These are phyloP conservation scores for Cinclus mexicanus DNA, from an alignment of 2,113 vertebrate genomes.

Conservation along the genomic window DNA sequence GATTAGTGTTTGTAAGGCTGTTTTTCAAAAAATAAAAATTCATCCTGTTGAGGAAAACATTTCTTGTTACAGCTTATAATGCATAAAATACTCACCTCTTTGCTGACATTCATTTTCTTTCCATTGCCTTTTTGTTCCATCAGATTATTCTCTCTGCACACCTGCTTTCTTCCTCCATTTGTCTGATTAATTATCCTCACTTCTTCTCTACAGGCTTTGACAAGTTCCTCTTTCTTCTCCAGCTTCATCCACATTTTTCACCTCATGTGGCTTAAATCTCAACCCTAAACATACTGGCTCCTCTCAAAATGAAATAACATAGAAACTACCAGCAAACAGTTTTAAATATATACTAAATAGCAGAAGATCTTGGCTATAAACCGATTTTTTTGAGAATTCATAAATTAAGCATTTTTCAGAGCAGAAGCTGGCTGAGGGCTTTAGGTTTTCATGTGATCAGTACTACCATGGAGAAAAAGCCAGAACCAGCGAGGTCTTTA, in stretches of 20 bases:
- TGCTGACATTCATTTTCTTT: slow-evolving; percentile 15
- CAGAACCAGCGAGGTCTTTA: background rate
- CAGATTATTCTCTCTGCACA: slow-evolving; percentile 8
- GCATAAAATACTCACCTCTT: background rate
- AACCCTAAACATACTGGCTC: background rate
- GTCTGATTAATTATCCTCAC: slow-evolving; percentile 49
- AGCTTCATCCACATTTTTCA: background rate
- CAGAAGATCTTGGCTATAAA: background rate
- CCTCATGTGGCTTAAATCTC: background rate
- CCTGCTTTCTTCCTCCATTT: slow-evolving; percentile 41
- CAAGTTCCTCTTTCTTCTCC: slow-evolving; percentile 15
- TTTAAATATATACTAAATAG: background rate
- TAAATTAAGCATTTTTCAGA: background rate
- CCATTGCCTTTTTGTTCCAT: background rate
- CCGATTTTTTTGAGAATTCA: background rate
- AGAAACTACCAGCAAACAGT: background rate
- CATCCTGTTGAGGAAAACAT: background rate
- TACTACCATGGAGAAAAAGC: background rate
- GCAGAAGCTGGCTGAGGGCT: background rate
- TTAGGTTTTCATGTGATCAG: background rate
- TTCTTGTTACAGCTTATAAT: background rate
- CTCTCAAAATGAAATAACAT: background rate
- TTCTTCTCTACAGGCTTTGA: slow-evolving; percentile 17
- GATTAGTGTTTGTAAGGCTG: background rate
- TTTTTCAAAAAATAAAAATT: background rate